Evolutionary conservation across 2,797 vertebrate genomes (phyloP).

Genomic region (Anas bernieri): DNA sequence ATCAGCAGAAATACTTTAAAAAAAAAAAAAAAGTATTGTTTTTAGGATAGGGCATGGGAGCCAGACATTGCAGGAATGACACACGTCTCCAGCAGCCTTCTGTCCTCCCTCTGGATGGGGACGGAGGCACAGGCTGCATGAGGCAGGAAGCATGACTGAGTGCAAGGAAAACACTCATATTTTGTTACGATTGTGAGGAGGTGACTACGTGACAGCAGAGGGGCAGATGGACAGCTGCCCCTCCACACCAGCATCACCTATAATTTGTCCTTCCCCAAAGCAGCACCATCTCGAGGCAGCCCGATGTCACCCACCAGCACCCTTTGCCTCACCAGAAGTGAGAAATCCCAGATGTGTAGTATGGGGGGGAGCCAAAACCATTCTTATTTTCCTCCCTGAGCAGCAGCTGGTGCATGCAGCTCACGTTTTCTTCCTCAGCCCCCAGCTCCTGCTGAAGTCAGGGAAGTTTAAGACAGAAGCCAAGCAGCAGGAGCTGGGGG

Average conservation of each 20-base stretch:
- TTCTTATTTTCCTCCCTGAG: neutral
- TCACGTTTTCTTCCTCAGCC: accelerated
- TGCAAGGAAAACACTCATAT: neutral
- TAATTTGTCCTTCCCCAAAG: neutral
- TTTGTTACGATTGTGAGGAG: neutral
- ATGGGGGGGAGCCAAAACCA: neutral
- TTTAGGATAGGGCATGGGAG: neutral
- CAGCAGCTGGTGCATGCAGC: neutral
- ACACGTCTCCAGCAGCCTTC: neutral
- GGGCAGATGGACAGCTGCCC: neutral
- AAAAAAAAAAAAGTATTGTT: neutral
- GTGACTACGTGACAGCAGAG: accelerated
- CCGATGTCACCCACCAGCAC: neutral
- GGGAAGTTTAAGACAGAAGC: accelerated
- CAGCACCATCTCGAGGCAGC: neutral
- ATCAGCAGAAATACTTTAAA: accelerated
- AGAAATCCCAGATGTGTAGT: neutral
- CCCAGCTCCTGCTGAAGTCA: neutral
- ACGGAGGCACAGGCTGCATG: neutral
- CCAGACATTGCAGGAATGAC: neutral
- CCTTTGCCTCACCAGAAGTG: neutral
- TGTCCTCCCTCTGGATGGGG: neutral
- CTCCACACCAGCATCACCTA: neutral
- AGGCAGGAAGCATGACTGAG: neutral
- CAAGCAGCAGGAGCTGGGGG: neutral